Evolutionary conservation across 2,797 vertebrate genomes (phyloP).

Genomic region (Ceyx erithaca): DNA sequence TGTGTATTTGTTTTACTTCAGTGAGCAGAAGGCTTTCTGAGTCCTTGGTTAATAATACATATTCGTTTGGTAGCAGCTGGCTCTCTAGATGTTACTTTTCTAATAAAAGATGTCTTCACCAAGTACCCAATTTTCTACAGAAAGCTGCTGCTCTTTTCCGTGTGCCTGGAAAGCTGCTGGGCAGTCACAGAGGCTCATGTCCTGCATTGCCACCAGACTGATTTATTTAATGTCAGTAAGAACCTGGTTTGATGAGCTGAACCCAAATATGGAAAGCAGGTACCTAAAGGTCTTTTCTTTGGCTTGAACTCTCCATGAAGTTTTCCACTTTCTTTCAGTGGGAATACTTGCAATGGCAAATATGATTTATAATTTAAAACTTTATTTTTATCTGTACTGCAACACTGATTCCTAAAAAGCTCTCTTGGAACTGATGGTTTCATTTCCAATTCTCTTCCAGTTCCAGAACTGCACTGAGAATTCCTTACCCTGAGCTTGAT

Average conservation of each 20-base stretch:
- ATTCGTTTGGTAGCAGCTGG: slow-evolving; percentile 35
- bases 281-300: not conserved
- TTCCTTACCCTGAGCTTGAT: not conserved
- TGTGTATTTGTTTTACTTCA: slow-evolving; percentile 52
- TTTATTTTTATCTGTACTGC: not conserved
- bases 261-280: not conserved
- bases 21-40: slow-evolving; percentile 18
- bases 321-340: not conserved
- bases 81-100: slow-evolving; percentile 31
- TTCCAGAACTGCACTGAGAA: not conserved
- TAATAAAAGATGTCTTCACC: not conserved
- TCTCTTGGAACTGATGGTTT: not conserved
- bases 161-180: not conserved
- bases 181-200: not conserved
- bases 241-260: not conserved
- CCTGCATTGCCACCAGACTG: not conserved
- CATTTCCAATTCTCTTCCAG: not conserved
- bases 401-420: slow-evolving; percentile 7
- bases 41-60: slow-evolving; percentile 59
- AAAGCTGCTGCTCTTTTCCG: not conserved
- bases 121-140: not conserved
- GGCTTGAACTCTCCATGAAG: not conserved
- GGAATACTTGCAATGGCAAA: not conserved
- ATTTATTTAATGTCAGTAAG: not conserved
- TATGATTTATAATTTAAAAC: slow-evolving; percentile 45